Evolutionary conservation across 2,113 vertebrate species (phyloP).

Genomic region (Lipotes vexillifer): DNA sequence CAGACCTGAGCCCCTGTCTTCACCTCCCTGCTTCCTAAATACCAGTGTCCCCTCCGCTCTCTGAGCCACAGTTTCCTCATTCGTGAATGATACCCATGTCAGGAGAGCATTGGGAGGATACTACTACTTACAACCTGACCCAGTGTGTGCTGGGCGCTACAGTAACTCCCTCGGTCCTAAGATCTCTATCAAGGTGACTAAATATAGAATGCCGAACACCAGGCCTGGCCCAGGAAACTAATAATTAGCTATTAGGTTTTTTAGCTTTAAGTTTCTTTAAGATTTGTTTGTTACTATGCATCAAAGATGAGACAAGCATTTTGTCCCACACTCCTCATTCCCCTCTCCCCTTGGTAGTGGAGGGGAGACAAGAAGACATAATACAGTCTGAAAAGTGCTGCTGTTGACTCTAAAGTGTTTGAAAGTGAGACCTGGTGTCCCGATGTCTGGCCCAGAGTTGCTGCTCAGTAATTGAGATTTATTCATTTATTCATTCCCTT

Average conservation of each 20-base stretch:
- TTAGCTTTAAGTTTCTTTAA: not conserved
- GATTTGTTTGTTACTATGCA: not conserved
- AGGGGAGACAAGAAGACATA: not conserved
- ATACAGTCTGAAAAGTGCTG: fast-evolving
- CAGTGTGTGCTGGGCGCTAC: fast-evolving
- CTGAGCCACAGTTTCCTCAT: not conserved
- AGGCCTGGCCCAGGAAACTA: not conserved
- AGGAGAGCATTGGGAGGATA: fast-evolving
- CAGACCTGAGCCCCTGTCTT: no score
- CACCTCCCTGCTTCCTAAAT: not conserved
- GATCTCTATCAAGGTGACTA: no score
- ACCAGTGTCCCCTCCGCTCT: not conserved
- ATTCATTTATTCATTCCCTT: not conserved
- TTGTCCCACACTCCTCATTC: not conserved
- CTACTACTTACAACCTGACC: fast-evolving
- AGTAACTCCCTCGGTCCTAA: not conserved
- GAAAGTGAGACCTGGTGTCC: not conserved
- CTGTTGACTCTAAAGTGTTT: fast-evolving
- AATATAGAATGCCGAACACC: not conserved
- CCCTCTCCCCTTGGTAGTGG: not conserved
- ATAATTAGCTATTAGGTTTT: not conserved
- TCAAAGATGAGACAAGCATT: fast-evolving
- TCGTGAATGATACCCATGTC: not conserved
- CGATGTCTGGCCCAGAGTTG: not conserved
- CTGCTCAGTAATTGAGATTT: not conserved